phyloP scores from a whole-genome alignment of 1,140 invertebrate species.

The Diploscapter pachys region DNA sequence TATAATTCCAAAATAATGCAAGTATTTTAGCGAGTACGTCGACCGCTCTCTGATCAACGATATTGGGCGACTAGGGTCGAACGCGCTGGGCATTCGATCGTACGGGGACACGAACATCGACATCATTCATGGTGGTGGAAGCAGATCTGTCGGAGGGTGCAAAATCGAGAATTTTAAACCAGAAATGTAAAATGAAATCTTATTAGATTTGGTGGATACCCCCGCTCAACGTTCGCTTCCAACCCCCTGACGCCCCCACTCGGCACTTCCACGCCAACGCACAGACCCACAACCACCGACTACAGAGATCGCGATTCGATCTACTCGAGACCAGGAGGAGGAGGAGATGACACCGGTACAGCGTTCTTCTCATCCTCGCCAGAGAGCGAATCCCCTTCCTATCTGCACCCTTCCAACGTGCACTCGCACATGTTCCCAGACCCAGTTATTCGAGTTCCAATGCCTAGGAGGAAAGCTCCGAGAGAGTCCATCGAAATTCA shows the following conservation, averaged over 20 bases:
- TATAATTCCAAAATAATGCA: neutral
- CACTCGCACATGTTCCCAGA: too few species aligned
- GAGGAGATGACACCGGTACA: slow-evolving; percentile 26
- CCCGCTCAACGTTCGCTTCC: slow-evolving; percentile 53
- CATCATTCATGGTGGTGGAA: slow-evolving; percentile 30
- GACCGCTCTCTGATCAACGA: slow-evolving; percentile 49
- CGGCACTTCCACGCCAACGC: slow-evolving; percentile 55
- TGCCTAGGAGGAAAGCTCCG: too few species aligned
- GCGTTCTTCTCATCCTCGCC: neutral
- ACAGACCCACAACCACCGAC: slow-evolving; percentile 21
- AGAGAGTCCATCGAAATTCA: too few species aligned
- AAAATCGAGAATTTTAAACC: neutral
- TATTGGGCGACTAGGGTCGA: slow-evolving; percentile 45
- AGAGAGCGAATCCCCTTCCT: too few species aligned
- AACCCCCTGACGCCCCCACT: slow-evolving; percentile 58
- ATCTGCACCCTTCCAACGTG: too few species aligned
- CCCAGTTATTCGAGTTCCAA: too few species aligned
- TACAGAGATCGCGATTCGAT: slow-evolving; percentile 23
- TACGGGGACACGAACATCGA: slow-evolving; percentile 55
- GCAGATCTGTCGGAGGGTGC: slow-evolving; percentile 28
- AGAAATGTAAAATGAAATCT: neutral
- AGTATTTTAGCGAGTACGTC: slow-evolving; percentile 38
- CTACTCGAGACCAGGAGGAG: neutral
- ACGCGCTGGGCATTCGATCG: slow-evolving; percentile 45
- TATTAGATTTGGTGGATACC: slow-evolving; percentile 17